Percentiles rank a stretch among this genome's conserved stretches.
Evolutionary conservation across 2,797 vertebrate genomes (phyloP).

Genomic region (Oreortyx pictus): DNA sequence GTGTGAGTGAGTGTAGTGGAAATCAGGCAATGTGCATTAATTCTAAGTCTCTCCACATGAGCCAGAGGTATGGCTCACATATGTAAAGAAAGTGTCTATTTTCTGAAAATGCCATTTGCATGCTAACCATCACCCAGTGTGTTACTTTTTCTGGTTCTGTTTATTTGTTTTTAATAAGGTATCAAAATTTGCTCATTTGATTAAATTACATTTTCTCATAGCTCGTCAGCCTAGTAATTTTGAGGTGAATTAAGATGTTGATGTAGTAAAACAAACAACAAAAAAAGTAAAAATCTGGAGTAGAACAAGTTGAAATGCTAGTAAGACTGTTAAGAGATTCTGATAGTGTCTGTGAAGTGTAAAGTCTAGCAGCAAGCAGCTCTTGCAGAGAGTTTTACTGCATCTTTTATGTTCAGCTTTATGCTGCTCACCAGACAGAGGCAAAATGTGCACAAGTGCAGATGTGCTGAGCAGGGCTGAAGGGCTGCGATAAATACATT

Average conservation of each 20-base stretch:
- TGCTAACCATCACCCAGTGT: not conserved
- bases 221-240: not conserved
- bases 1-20: not conserved
- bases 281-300: not conserved
- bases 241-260: not conserved
- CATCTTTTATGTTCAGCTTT: not conserved
- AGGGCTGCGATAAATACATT: not conserved
- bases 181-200: not conserved
- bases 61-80: not conserved
- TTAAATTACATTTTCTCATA: not conserved
- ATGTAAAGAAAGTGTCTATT: not conserved
- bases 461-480: not conserved
- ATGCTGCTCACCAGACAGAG: not conserved
- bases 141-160: not conserved
- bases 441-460: not conserved
- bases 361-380: not conserved
- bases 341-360: not conserved
- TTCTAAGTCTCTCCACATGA: not conserved
- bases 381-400: not conserved
- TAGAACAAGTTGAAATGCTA: not conserved
- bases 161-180: not conserved
- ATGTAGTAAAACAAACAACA: too few species aligned
- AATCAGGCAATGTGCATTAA: not conserved
- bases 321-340: not conserved
- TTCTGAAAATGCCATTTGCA: not conserved